Percentiles rank a stretch among this genome's conserved stretches.
These are phyloP conservation scores for Eumaeus atala DNA, from an alignment of 1,140 invertebrate genomes.

Conservation along the genomic window DNA sequence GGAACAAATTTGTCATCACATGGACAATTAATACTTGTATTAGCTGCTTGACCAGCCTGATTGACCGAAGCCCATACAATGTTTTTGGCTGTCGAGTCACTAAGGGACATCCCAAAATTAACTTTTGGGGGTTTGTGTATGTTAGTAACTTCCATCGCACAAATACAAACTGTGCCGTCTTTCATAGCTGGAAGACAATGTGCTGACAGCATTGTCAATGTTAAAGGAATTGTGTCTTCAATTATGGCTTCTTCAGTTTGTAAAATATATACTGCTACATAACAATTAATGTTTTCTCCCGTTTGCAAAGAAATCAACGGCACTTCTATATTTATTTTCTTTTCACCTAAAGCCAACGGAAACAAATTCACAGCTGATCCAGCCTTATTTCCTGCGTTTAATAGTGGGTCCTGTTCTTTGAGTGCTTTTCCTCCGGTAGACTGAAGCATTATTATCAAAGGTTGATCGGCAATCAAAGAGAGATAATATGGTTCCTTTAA, in stretches of 20 bases:
- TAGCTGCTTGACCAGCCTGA: slow-evolving; percentile 38
- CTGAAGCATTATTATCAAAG: slow-evolving; percentile 48
- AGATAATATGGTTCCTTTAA: slow-evolving; percentile 36
- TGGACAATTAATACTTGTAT: slow-evolving; percentile 37
- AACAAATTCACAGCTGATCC: slow-evolving; percentile 53
- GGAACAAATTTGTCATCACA: slow-evolving; percentile 48
- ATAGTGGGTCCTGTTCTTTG: slow-evolving; percentile 43
- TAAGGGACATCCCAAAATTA: slow-evolving; percentile 54
- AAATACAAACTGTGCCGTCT: slow-evolving; percentile 50
- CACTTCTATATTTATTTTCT: slow-evolving; percentile 35
- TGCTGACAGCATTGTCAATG: slow-evolving; percentile 51
- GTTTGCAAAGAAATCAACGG: slow-evolving; percentile 35
- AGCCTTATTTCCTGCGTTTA: slow-evolving; percentile 47
- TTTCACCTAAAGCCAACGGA: slow-evolving; percentile 51
- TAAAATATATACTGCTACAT: slow-evolving; percentile 29
- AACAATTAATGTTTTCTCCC: slow-evolving; percentile 33
- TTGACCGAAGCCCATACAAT: slow-evolving; percentile 46
- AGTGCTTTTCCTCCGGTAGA: slow-evolving; percentile 32
- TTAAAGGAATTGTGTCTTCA: slow-evolving; percentile 35
- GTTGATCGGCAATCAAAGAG: slow-evolving; percentile 34
- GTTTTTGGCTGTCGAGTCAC: slow-evolving; percentile 34
- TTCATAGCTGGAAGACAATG: slow-evolving; percentile 49
- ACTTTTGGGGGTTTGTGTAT: slow-evolving; percentile 29
- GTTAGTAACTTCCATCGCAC: slow-evolving; percentile 30
- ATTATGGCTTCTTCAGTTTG: slow-evolving; percentile 17